These are phyloP conservation scores for Drosophila bifasciata DNA, from an alignment of 1,140 invertebrate species.

Conservation along the genomic window DNA sequence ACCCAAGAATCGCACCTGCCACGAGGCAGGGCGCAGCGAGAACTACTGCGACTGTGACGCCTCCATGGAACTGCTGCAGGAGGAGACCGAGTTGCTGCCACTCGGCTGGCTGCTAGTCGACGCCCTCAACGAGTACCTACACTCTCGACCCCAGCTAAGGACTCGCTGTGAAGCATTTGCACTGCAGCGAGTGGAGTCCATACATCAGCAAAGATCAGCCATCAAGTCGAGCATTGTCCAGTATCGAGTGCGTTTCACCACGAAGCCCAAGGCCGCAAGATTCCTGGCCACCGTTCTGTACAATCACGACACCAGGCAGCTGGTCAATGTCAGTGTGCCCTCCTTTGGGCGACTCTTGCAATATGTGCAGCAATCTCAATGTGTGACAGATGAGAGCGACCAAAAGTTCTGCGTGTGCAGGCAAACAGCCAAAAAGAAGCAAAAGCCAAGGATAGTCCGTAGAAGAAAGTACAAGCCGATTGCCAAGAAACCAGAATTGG, in stretches of 20 bases:
- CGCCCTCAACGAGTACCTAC: background rate
- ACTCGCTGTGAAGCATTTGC: background rate
- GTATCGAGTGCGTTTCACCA: background rate
- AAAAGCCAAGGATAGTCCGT: background rate
- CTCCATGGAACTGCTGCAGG: conserved; percentile 59
- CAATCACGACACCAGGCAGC: background rate
- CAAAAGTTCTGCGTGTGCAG: background rate
- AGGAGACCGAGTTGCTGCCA: background rate
- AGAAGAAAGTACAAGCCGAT: background rate
- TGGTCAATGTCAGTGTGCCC: background rate
- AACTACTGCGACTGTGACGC: conserved; percentile 91
- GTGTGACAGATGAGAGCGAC: background rate
- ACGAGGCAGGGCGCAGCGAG: conserved; percentile 87
- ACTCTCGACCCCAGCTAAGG: background rate
- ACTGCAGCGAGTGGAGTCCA: too few species aligned
- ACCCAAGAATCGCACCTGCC: conserved; percentile 87
- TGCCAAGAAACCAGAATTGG: too few species aligned
- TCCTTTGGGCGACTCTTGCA: background rate
- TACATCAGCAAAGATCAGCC: too few species aligned
- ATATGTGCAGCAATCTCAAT: background rate
- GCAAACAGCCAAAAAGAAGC: background rate
- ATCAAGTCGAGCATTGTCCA: background rate
- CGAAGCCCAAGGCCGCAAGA: background rate
- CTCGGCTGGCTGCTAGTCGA: background rate
- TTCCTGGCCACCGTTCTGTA: conserved; percentile 4